A percentile compares a stretch with the other conserved stretches of the same genome.
phyloP scores from a whole-genome alignment of 2,113 vertebrate genomes.

The Condylura cristata region DNA sequence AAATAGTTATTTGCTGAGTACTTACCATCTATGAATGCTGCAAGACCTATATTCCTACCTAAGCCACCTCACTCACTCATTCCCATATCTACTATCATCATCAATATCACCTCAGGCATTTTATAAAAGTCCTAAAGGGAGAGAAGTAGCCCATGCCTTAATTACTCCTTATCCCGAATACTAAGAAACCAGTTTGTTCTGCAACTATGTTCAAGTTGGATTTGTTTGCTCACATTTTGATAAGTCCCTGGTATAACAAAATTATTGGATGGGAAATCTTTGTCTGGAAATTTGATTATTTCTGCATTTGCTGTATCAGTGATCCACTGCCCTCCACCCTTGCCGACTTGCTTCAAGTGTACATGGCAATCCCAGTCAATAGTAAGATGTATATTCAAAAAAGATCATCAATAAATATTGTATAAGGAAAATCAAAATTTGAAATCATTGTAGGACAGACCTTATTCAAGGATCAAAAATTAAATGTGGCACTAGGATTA shows the following conservation, averaged over 20 bases:
- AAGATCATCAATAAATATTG: neutral
- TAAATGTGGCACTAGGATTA: conserved; percentile 49
- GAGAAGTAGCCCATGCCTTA: neutral
- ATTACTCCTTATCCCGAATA: neutral
- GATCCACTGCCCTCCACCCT: neutral
- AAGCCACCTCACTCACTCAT: neutral
- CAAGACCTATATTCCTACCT: neutral
- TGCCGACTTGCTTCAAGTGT: neutral
- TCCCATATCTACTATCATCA: neutral
- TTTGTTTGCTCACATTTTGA: neutral
- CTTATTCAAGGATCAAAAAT: conserved; percentile 64
- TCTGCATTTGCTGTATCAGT: neutral
- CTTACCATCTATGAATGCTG: neutral
- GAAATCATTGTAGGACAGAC: conserved; percentile 56
- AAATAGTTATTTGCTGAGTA: neutral
- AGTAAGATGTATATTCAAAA: neutral
- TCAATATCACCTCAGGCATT: neutral
- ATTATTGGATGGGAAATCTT: neutral
- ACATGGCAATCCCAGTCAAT: neutral
- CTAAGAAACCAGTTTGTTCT: conserved; percentile 15
- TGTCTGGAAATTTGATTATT: neutral
- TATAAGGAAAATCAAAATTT: conserved; percentile 4
- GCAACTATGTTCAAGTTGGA: neutral
- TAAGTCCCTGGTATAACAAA: neutral
- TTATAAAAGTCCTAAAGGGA: neutral